Evolutionary conservation across 2,888 invertebrate species (phyloP).

Genomic region (Choristoneura rosaceana): DNA sequence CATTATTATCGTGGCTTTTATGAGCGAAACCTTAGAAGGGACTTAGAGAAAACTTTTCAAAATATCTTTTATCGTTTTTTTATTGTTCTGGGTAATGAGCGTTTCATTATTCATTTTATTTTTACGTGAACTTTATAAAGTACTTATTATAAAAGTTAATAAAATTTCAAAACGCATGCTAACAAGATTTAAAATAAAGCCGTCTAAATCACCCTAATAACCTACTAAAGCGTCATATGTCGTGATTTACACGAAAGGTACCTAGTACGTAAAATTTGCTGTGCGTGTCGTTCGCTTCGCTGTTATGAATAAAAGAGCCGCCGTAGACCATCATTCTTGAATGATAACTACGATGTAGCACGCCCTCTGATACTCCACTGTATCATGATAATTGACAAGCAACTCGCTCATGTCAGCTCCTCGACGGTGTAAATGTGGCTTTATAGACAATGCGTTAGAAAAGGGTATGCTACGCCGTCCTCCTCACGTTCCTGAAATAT

Average conservation of each 20-base stretch:
- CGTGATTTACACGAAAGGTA: slow-evolving; percentile 20
- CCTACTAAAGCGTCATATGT: slow-evolving; percentile 5
- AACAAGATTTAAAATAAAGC: neutral
- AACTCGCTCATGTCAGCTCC: slow-evolving; percentile 38
- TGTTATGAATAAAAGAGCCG: slow-evolving; percentile 35
- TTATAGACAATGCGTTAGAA: slow-evolving; percentile 72
- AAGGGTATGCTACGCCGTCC: slow-evolving; percentile 77
- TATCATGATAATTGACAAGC: slow-evolving; percentile 40
- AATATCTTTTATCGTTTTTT: neutral
- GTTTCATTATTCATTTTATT: too few species aligned
- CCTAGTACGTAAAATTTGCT: slow-evolving; percentile 27
- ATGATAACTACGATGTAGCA: slow-evolving; percentile 35
- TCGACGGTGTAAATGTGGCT: slow-evolving; percentile 61
- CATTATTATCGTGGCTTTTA: neutral
- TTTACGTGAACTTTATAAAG: neutral
- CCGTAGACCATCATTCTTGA: slow-evolving; percentile 27
- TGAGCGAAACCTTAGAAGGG: neutral
- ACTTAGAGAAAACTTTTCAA: neutral
- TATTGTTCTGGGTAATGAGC: neutral
- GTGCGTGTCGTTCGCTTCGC: slow-evolving; percentile 26
- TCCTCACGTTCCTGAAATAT: slow-evolving; percentile 82
- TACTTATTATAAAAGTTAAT: neutral
- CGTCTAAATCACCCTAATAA: neutral
- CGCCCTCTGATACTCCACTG: slow-evolving; percentile 32
- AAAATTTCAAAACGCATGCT: neutral